Evolutionary conservation across 2,888 invertebrate species (phyloP).

Genomic region (Onthophagus sagittarius): DNA sequence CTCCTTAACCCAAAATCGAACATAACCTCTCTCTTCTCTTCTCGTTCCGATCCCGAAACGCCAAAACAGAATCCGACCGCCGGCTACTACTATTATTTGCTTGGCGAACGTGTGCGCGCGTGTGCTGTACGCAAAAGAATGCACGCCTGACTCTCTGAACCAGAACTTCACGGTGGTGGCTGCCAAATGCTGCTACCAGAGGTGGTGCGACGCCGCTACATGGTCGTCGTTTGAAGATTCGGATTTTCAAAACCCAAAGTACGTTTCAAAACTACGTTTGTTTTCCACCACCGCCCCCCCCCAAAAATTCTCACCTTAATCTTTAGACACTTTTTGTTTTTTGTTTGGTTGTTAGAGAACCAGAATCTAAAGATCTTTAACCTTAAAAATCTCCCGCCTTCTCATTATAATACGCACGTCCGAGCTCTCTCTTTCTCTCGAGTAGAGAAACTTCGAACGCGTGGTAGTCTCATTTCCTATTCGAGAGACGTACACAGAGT

Average conservation of each 20-base stretch:
- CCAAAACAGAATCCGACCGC: not conserved
- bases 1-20: not conserved
- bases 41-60: not conserved
- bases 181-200: not conserved
- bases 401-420: not conserved
- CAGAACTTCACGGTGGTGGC: not conserved
- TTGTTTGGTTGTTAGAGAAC: not conserved
- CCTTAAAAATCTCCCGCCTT: slow-evolving; percentile 7
- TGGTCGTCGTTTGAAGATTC: slow-evolving; percentile 34
- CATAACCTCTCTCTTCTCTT: not conserved
- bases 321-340: not conserved
- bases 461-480: not conserved
- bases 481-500: not conserved
- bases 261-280: slow-evolving; percentile 27
- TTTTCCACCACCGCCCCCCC: not conserved
- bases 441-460: not conserved
- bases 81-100: not conserved
- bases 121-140: not conserved
- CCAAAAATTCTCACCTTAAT: not conserved
- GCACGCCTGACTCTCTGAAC: not conserved
- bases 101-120: not conserved
- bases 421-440: not conserved
- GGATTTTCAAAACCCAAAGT: slow-evolving; percentile 36
- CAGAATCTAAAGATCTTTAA: not conserved
- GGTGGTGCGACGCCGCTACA: not conserved